Evolutionary conservation across 1,140 invertebrate species (phyloP).

Genomic region (Zaprionus kolodkinae): DNA sequence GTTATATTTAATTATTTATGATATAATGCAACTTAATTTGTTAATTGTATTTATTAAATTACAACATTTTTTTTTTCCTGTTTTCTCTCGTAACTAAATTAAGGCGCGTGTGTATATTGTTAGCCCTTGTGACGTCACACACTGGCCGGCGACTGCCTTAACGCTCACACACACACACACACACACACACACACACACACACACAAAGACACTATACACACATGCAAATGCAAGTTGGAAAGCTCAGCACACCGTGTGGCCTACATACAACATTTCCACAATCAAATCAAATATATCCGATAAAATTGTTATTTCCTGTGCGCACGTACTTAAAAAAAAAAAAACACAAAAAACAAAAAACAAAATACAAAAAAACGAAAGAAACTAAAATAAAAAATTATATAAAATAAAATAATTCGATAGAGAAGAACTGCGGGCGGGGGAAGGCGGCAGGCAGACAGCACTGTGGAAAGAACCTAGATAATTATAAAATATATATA

Average conservation of each 20-base stretch:
- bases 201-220: conserved; percentile 22
- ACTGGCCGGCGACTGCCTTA: conserved; percentile 12
- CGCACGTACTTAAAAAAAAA: conserved; percentile 72
- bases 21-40: conserved; percentile 37
- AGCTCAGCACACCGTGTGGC: conserved; percentile 52
- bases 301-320: conserved; percentile 79
- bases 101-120: conserved; percentile 20
- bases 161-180: conserved; percentile 42
- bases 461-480: conserved; percentile 75
- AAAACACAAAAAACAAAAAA: conserved; percentile 10
- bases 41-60: conserved; percentile 39
- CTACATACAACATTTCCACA: conserved; percentile 39
- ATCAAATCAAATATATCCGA: conserved; percentile 40
- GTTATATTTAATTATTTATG: conserved; percentile 32
- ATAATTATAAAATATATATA: conserved; percentile 74
- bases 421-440: conserved; percentile 26
- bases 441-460: conserved; percentile 35
- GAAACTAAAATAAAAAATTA: conserved; percentile 46
- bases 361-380: conserved; percentile 7
- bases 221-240: conserved; percentile 26
- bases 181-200: conserved; percentile 31
- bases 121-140: conserved; percentile 31
- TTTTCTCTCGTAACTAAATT: conserved; percentile 21
- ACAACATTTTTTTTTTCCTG: conserved; percentile 13
- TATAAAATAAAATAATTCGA: conserved; percentile 29